Conservation (phyloP, 2,113 vertebrate genomes). For the Opisthocomus hoazin region DNA sequence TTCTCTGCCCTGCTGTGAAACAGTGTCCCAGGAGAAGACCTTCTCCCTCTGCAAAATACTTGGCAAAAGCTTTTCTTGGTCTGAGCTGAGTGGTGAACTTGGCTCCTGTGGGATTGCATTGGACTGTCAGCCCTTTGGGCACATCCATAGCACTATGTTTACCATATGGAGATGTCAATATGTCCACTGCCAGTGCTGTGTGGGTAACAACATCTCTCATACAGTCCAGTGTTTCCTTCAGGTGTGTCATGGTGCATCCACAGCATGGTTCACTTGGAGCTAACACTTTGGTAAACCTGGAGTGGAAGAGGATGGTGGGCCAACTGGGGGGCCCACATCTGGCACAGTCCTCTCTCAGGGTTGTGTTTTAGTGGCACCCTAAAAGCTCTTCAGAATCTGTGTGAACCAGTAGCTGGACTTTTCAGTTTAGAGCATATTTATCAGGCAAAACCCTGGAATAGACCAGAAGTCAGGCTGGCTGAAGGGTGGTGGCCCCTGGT, state of each 20-base stretch:
- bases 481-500: not conserved
- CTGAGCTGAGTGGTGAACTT: not conserved
- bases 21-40: not conserved
- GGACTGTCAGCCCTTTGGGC: not conserved
- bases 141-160: not conserved
- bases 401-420: not conserved
- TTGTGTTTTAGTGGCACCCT: not conserved
- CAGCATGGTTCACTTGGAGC: accelerated
- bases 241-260: not conserved
- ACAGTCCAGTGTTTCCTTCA: not conserved
- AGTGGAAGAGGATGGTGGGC: not conserved
- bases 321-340: not conserved
- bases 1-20: not conserved
- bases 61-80: not conserved
- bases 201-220: not conserved
- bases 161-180: not conserved
- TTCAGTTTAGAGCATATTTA: not conserved
- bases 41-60: not conserved
- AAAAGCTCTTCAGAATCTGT: not conserved
- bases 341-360: not conserved
- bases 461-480: not conserved
- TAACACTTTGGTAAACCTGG: not conserved
- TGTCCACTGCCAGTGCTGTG: not conserved
- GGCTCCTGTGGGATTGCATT: not conserved
- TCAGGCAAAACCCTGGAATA: not conserved